Conservation (phyloP, 2,797 vertebrate genomes). For the Sylvia borin region DNA sequence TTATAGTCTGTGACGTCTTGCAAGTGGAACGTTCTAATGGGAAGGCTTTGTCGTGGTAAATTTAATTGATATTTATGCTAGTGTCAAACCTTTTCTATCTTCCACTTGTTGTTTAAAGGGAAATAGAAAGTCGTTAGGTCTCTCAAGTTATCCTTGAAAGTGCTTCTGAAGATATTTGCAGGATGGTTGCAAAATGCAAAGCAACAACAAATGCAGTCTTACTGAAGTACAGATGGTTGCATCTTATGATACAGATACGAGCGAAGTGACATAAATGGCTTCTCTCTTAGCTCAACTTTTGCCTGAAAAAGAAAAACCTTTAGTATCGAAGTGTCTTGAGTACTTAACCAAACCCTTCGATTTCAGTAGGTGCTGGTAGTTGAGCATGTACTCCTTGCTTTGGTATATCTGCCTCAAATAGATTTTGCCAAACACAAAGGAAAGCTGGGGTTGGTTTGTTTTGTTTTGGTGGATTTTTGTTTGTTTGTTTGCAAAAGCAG, state of each 20-base stretch:
- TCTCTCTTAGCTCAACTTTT: background rate
- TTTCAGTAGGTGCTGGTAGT: background rate
- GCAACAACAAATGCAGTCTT: background rate
- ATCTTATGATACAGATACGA: fast-evolving
- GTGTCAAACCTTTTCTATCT: background rate
- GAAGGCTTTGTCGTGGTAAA: background rate
- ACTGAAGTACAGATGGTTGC: background rate
- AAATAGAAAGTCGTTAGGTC: background rate
- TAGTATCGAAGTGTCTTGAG: background rate
- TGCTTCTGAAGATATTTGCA: background rate
- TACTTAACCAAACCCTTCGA: background rate
- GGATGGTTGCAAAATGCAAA: background rate
- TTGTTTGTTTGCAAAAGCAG: background rate
- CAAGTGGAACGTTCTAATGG: background rate
- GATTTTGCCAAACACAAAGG: background rate
- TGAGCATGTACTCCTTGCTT: background rate
- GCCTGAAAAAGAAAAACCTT: background rate
- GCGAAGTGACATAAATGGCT: background rate
- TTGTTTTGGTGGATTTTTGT: background rate
- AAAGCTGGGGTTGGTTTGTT: background rate
- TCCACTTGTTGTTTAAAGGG: background rate
- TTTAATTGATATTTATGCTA: fast-evolving
- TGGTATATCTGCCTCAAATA: background rate
- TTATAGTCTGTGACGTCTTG: fast-evolving
- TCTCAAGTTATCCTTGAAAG: background rate